Evolutionary conservation across 2,888 invertebrate genomes (phyloP).

Genomic region (Xanthostigma xanthostigma): DNA sequence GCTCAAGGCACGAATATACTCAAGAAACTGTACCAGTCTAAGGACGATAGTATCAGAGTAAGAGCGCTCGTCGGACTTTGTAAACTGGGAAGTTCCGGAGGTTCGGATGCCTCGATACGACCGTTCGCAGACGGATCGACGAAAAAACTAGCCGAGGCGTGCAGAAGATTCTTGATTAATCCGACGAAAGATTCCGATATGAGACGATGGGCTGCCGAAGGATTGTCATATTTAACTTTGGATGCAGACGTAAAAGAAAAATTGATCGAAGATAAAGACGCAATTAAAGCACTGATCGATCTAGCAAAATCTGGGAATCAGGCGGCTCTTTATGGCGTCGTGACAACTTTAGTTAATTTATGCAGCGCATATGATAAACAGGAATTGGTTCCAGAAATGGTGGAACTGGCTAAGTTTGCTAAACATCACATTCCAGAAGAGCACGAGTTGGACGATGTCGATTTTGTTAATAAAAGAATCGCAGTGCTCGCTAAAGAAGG

Average conservation of each 20-base stretch:
- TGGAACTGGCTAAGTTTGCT: slow-evolving; percentile 95
- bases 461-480: slow-evolving; percentile 69
- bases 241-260: slow-evolving; percentile 99
- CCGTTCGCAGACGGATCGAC: slow-evolving; percentile 95
- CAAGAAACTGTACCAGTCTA: slow-evolving; percentile 82
- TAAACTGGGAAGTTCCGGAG: slow-evolving; percentile 88
- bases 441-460: slow-evolving; percentile 79
- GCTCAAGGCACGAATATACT: slow-evolving; percentile 81
- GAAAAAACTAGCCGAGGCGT: slow-evolving; percentile 82
- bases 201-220: slow-evolving; percentile 92
- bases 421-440: slow-evolving; percentile 98
- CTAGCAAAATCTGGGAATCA: slow-evolving; percentile 78
- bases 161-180: slow-evolving; percentile 78
- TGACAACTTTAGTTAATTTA: slow-evolving; percentile 88
- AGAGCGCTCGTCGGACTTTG: slow-evolving; percentile 86
- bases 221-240: slow-evolving; percentile 86
- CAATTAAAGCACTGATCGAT: slow-evolving; percentile 75
- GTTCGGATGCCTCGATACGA: slow-evolving; percentile 83
- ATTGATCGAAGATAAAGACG: slow-evolving; percentile 69
- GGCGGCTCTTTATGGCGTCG: slow-evolving; percentile 78
- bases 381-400: slow-evolving; percentile 88
- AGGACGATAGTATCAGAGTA: slow-evolving; percentile 80
- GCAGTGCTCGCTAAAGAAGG: slow-evolving; percentile 67
- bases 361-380: slow-evolving; percentile 98
- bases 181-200: slow-evolving; percentile 78